phyloP scores from a whole-genome alignment of 2,113 vertebrate genomes.

The Cyanoramphus novaezelandiae region DNA sequence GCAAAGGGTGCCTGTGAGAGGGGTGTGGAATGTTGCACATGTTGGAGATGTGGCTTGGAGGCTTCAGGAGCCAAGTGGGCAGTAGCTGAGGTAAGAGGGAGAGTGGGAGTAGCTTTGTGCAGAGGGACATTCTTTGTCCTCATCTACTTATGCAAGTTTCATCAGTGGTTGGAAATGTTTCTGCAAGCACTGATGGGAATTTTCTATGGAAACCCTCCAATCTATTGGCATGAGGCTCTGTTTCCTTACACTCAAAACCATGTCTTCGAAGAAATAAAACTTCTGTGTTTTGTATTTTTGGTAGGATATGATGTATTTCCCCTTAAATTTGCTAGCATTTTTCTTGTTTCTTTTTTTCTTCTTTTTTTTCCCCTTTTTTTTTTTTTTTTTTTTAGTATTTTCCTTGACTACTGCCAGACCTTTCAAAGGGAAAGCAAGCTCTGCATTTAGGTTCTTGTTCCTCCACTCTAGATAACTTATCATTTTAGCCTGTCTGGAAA shows the following conservation, averaged over 20 bases:
- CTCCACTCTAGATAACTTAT: slow-evolving; percentile 70
- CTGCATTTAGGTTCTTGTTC: slow-evolving; percentile 58
- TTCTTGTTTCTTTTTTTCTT: not conserved
- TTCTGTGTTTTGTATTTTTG: not conserved
- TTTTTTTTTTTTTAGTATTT: not conserved
- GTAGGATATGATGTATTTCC: not conserved
- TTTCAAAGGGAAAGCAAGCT: slow-evolving; percentile 36
- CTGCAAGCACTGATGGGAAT: not conserved
- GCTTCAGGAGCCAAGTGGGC: not conserved
- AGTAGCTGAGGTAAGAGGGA: not conserved
- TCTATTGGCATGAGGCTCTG: not conserved
- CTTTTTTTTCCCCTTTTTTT: too few species aligned
- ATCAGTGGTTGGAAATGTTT: not conserved
- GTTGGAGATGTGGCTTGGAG: not conserved
- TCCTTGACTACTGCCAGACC: not conserved
- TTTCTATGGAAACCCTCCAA: not conserved
- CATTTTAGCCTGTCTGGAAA: slow-evolving; percentile 69
- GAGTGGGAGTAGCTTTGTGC: accelerated
- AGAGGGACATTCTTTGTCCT: not conserved
- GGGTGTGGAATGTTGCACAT: accelerated
- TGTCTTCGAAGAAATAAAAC: not conserved
- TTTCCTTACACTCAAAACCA: not conserved
- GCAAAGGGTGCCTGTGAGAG: not conserved
- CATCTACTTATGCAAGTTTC: not conserved
- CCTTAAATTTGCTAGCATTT: not conserved